Conservation (phyloP, 2,888 invertebrate species). For the Hyles lineata region DNA sequence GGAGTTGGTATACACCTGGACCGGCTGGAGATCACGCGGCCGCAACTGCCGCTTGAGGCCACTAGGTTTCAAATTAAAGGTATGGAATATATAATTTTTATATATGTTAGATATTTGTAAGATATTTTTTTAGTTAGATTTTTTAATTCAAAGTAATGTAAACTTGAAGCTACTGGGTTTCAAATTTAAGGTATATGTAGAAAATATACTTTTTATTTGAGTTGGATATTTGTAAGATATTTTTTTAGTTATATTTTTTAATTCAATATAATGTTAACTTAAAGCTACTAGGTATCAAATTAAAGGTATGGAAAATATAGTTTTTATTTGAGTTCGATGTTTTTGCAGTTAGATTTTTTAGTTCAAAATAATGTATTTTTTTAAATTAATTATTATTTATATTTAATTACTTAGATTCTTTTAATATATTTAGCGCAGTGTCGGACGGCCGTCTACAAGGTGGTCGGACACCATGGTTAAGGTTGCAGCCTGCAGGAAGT, state of each 20-base stretch:
- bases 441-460: no score
- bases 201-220: background rate
- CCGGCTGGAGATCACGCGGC: slow-evolving; percentile 69
- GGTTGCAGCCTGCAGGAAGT: no score
- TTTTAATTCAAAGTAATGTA: no score
- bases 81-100: slow-evolving; percentile 36
- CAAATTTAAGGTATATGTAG: slow-evolving; percentile 72
- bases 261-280: no score
- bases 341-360: no score
- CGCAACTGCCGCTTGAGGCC: slow-evolving; percentile 71
- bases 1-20: slow-evolving; percentile 81
- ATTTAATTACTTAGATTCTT: no score
- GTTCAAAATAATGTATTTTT: no score
- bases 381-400: no score
- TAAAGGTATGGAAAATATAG: slow-evolving; percentile 57
- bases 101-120: background rate
- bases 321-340: background rate
- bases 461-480: no score
- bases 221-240: background rate
- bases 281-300: slow-evolving; percentile 68
- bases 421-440: no score
- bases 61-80: slow-evolving; percentile 73
- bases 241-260: no score
- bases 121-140: no score
- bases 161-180: slow-evolving; percentile 69